A percentile compares a stretch with the other conserved stretches of the same genome.
Conservation (phyloP, 2,888 invertebrate genomes). For the Gonocerus acuteangulatus region DNA sequence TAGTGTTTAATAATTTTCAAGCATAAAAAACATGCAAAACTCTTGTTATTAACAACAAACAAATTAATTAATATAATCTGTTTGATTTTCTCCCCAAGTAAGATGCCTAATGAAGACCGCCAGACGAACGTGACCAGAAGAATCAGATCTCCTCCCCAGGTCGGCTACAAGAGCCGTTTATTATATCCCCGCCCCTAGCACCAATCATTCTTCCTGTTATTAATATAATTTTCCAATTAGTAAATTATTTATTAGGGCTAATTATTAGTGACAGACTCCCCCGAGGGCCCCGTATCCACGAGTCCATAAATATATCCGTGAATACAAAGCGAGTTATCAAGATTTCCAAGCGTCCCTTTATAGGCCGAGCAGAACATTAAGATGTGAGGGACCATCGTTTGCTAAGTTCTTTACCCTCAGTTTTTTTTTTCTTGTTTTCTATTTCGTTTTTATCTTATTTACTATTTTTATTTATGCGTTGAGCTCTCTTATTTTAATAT, state of each 20-base stretch:
- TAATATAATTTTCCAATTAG: slow-evolving; percentile 27
- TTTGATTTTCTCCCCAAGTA: no score
- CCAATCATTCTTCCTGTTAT: slow-evolving; percentile 14
- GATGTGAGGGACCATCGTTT: slow-evolving; percentile 10
- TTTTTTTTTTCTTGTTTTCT: background rate
- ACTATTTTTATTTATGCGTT: background rate
- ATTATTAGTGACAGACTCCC: slow-evolving; percentile 22
- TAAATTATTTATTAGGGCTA: slow-evolving; percentile 23
- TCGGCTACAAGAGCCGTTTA: slow-evolving; percentile 4
- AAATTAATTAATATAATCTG: no score
- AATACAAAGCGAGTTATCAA: slow-evolving; percentile 21
- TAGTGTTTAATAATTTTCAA: no score
- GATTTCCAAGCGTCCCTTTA: slow-evolving; percentile 16
- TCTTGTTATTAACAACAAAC: no score
- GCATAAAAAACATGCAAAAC: no score
- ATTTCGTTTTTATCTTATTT: background rate
- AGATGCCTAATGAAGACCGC: no score
- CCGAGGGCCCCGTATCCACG: slow-evolving; percentile 9
- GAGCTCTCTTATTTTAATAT: background rate
- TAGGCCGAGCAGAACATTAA: slow-evolving; percentile 7
- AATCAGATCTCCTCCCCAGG: slow-evolving; percentile 12
- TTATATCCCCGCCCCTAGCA: background rate
- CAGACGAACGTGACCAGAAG: background rate
- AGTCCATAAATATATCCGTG: slow-evolving; percentile 12
- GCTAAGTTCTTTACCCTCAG: slow-evolving; percentile 1